Percentiles rank a stretch among this genome's conserved stretches.
These are phyloP conservation scores for Flabesymbios commensalis DNA, from an alignment of 2,888 invertebrate genomes.

Conservation along the genomic window DNA sequence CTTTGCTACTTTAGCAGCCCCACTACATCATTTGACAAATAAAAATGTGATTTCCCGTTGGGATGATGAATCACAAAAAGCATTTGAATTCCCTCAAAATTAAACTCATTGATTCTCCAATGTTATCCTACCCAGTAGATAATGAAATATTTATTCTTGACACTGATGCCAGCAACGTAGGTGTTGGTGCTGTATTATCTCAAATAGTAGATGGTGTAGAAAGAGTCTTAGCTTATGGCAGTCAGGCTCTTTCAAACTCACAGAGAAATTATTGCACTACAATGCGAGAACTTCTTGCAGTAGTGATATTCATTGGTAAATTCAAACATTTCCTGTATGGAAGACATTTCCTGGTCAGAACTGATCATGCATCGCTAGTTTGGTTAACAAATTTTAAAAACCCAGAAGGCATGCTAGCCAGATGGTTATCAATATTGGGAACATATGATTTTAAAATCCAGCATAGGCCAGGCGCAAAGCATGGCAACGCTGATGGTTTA, in stretches of 20 bases:
- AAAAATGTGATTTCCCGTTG: no score
- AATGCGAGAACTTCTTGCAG: conserved; percentile 8
- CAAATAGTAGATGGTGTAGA: conserved; percentile 12
- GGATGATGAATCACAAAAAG: no score
- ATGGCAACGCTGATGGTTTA: conserved; percentile 6
- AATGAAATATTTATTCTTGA: no score
- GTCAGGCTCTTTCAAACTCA: conserved; percentile 3
- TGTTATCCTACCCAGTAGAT: no score
- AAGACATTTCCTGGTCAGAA: conserved; percentile 1
- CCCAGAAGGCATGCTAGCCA: not conserved
- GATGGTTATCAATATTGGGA: not conserved
- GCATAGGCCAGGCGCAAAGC: not conserved
- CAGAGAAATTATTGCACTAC: conserved; percentile 16
- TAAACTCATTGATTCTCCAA: no score
- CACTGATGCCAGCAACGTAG: no score
- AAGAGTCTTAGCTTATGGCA: conserved; percentile 14
- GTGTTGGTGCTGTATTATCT: conserved; percentile 12
- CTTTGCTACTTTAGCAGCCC: conserved; percentile 10
- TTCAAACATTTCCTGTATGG: conserved; percentile 20
- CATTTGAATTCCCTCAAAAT: no score
- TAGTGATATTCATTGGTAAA: conserved; percentile 6
- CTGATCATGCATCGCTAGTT: conserved; percentile 12
- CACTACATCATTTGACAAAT: conserved; percentile 4
- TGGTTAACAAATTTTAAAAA: conserved; percentile 4
- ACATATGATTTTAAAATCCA: not conserved